phyloP scores from a whole-genome alignment of 2,797 vertebrate genomes.

The Artibeus jamaicensis region DNA sequence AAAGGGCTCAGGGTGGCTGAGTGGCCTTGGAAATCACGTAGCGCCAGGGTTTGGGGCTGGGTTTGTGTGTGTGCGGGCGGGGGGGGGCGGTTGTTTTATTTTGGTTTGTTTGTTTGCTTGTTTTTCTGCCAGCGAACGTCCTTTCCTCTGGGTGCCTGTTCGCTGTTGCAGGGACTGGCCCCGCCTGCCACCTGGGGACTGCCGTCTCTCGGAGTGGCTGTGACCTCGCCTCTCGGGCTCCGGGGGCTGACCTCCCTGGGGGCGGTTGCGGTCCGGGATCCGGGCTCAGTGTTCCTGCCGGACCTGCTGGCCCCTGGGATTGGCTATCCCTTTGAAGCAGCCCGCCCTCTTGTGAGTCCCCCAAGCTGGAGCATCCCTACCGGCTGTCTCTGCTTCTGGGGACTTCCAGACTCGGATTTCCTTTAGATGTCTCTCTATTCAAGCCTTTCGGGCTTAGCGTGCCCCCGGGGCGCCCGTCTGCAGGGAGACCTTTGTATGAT shows the following conservation, averaged over 20 bases:
- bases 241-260: background rate
- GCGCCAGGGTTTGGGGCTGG: background rate
- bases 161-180: background rate
- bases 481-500: slow-evolving; percentile 37
- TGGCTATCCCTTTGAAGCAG: background rate
- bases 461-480: background rate
- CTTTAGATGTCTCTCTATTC: background rate
- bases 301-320: background rate
- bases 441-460: background rate
- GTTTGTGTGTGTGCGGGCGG: background rate
- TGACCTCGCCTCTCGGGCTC: background rate
- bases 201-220: background rate
- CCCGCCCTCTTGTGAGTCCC: background rate
- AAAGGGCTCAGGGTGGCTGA: background rate
- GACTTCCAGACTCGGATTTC: background rate
- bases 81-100: no score
- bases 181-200: background rate
- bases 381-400: background rate
- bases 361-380: background rate
- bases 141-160: slow-evolving; percentile 5
- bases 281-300: background rate
- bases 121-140: background rate
- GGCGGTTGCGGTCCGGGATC: background rate
- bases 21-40: background rate
- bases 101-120: no score